Percentiles rank a stretch among this genome's conserved stretches.
phyloP scores from a whole-genome alignment of 2,797 vertebrate genomes.

The Enteromius paludinosus region DNA sequence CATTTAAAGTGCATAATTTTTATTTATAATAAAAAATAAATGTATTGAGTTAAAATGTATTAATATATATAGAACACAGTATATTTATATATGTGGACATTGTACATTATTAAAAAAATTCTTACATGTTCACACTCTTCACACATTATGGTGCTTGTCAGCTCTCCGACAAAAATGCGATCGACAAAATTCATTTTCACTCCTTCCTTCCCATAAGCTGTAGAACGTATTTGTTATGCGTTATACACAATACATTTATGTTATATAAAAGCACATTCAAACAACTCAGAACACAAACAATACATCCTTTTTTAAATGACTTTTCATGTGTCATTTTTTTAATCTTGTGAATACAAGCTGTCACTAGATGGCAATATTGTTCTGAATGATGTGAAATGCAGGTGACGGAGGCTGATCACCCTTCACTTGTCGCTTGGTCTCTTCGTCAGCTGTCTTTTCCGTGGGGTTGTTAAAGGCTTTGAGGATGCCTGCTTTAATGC shows the following conservation, averaged over 20 bases:
- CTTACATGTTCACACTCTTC: slow-evolving; percentile 98
- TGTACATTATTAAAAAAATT: slow-evolving; percentile 63
- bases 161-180: slow-evolving; percentile 97
- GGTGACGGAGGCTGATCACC: slow-evolving; percentile 73
- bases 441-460: slow-evolving; percentile 94
- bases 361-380: slow-evolving; percentile 79
- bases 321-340: background rate
- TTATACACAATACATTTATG: background rate
- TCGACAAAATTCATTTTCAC: slow-evolving; percentile 98
- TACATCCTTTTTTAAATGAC: background rate
- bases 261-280: background rate
- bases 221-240: slow-evolving; percentile 59
- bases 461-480: slow-evolving; percentile 98
- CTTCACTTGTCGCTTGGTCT: slow-evolving; percentile 96
- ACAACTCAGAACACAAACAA: background rate
- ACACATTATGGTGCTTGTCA: slow-evolving; percentile 99
- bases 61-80: background rate
- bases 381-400: slow-evolving; percentile 48
- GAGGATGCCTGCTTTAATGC: slow-evolving; percentile 95
- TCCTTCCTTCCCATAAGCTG: slow-evolving; percentile 97
- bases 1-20: background rate
- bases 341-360: slow-evolving; percentile 5
- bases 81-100: background rate
- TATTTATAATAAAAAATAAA: background rate
- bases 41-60: background rate